phyloP scores from a whole-genome alignment of 2,888 invertebrate species.

The Lithophane leautieri region DNA sequence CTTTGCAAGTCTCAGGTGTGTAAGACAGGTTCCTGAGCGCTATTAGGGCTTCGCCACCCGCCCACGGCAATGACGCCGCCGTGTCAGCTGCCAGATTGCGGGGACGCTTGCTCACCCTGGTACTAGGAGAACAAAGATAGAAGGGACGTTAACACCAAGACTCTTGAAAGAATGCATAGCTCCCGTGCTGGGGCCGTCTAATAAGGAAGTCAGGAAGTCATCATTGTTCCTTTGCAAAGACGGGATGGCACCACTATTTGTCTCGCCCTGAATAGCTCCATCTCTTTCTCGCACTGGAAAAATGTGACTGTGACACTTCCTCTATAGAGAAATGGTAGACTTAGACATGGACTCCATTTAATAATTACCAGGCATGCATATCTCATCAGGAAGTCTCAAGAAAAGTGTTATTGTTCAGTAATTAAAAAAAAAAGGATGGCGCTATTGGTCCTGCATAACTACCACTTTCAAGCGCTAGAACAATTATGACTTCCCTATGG shows the following conservation, averaged over 20 bases:
- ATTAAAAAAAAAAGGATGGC: background rate
- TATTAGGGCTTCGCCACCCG: conserved; percentile 76
- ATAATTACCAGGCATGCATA: conserved; percentile 30
- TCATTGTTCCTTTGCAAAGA: background rate
- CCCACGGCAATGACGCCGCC: conserved; percentile 85
- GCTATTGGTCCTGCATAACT: background rate
- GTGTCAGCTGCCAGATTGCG: conserved; percentile 80
- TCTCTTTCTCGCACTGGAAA: background rate
- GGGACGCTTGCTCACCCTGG: conserved; percentile 84
- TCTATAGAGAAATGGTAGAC: background rate
- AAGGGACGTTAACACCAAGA: background rate
- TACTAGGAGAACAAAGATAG: conserved; percentile 66
- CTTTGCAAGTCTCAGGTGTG: conserved; percentile 75
- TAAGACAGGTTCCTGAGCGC: conserved; percentile 74
- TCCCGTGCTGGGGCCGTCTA: background rate
- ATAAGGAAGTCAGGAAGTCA: background rate
- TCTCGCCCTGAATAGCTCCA: background rate
- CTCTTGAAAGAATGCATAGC: background rate
- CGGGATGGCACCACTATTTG: background rate
- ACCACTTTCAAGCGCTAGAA: background rate
- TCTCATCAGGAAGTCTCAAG: conserved; percentile 58
- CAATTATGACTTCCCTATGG: background rate
- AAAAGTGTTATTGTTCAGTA: background rate
- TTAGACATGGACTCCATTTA: background rate
- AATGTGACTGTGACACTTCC: background rate